Base-by-base conservation (phyloP, 2,797 vertebrate species). In the Phrynocephalus forsythii region DNA sequence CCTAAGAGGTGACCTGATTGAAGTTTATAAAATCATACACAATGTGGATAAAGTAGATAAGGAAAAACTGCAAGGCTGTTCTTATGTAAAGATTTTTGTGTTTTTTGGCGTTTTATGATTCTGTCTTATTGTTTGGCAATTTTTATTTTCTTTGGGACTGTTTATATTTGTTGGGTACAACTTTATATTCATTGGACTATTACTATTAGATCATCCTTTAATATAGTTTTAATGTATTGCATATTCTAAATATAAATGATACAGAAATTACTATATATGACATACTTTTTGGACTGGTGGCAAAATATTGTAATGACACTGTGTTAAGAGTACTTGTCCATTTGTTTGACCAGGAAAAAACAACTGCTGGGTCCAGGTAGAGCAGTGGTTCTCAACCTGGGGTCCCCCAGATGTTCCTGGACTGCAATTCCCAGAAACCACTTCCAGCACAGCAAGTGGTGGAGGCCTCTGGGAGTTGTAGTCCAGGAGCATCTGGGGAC, bases 321-420 rank as follows among this genome's bases (percentile, higher is more conserved):
- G n/a, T 30, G 66, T 68, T 66, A 26, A 48, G 73, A 85, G 18
- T 48, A 67, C 26, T 71, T 82, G 26, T 5, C 15, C 24, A 76
- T 85, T 85, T 85, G 24, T 87, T 83, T 48, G n/a, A 60, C n/a
- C 77, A 11, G 26, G 44, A 24, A 22, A 22, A 22, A 68, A 44
- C 6, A 44, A 44, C 10, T 75, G 30, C 52, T 48, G 28, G 15
- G 1, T 63, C 38, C 33, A 24, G 3, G n/a, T 68, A 33, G 33
- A 33, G 33, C 33, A 33, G 33, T 33, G 33, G 33, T 33, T 33
- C 33, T 33, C 33, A 33, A 33, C 33, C 33, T 33, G 33, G 33
- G 33, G 33, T 33, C 2, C 33, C 33, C 33, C 33, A 33, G 33
- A 33, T 33, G 33, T 33, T 33, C 33, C 33, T 33, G 33, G 33